Evolutionary conservation across 1,140 invertebrate genomes (phyloP), one percentile per base, ranked within the genome.

Genomic region (Steinernema khuongi): DNA sequence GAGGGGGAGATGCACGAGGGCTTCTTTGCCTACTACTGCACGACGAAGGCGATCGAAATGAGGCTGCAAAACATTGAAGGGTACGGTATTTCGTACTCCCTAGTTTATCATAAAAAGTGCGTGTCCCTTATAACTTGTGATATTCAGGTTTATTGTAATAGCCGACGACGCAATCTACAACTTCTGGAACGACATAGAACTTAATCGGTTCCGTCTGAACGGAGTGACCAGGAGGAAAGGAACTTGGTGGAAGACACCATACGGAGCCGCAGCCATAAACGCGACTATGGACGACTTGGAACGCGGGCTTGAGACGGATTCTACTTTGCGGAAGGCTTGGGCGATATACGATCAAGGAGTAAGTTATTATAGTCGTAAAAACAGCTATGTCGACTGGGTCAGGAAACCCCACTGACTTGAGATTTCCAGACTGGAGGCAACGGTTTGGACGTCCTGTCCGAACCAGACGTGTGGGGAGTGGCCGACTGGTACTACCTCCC

Each of bases 21-120:
- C 7, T 60, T 60, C 50, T 60, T 60, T 22, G 50, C 50, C 50
- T 60, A 60, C 22, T 60, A 17, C 50, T 60, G 50, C 50, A 60
- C 50, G 4, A 60, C 50, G 4, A 60, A 60, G 50, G 50, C 50
- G 19, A 60, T 60, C 22, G 50, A 60, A 60, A 60, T 60, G 50
- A 14, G 50, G 19, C 50, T 60, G 11, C 50, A 60, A 22, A 60
- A 60, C 50, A 22, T 60, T 2, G 50, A 60, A 60, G 50, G 50
- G 50, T 60, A 60, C 50, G 4, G 22, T 17, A 60, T n/a, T n/a
- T n/a, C n/a, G 50, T 22, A 60, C 4, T 17, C 14, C 11, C 11
- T 26, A 60, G 7, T 14, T 60, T 26, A 60, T 11, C 11, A 4
- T 60, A n/a, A n/a, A n/a, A n/a, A n/a, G n/a, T n/a, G n/a, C n/a